A percentile compares a stretch with the other conserved stretches of the same genome.
Evolutionary conservation across 2,888 invertebrate genomes (phyloP).

Genomic region (Morpho achilles): DNA sequence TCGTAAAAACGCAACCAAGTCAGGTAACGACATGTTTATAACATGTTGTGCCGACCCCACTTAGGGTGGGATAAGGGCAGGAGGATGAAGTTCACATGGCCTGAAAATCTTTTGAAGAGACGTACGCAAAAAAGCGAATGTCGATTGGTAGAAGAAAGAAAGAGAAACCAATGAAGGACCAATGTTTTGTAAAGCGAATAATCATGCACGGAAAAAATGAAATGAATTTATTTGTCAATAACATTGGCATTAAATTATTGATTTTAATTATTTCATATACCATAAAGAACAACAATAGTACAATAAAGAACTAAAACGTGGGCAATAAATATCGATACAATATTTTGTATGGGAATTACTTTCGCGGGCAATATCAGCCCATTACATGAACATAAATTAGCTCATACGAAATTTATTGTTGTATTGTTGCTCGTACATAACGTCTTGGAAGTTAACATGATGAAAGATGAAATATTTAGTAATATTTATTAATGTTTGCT

Average conservation of each 20-base stretch:
- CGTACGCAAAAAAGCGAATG: too few relatives aligned
- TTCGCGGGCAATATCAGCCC: conserved; percentile 27
- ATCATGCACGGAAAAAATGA: too few relatives aligned
- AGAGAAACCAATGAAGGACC: too few relatives aligned
- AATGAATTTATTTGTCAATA: too few relatives aligned
- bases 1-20: too few relatives aligned
- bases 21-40: too few relatives aligned
- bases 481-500: conserved; percentile 6
- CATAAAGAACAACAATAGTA: conserved; percentile 24
- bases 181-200: too few relatives aligned
- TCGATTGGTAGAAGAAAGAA: too few relatives aligned
- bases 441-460: conserved; percentile 15
- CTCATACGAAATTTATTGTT: conserved; percentile 25
- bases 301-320: conserved; percentile 29
- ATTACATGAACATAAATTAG: conserved; percentile 31
- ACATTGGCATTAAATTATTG: conserved; percentile 4
- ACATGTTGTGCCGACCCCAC: too few relatives aligned
- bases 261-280: conserved; percentile 15
- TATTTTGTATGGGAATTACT: conserved; percentile 28
- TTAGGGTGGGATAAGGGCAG: too few relatives aligned
- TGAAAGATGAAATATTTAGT: conserved; percentile 16
- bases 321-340: conserved; percentile 26
- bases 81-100: too few relatives aligned
- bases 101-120: too few relatives aligned
- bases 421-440: conserved; percentile 25